Evolutionary conservation across 2,888 invertebrate species (phyloP), one percentile per base, ranked within the genome.

Genomic region (Chalcosyrphus nemorum): DNA sequence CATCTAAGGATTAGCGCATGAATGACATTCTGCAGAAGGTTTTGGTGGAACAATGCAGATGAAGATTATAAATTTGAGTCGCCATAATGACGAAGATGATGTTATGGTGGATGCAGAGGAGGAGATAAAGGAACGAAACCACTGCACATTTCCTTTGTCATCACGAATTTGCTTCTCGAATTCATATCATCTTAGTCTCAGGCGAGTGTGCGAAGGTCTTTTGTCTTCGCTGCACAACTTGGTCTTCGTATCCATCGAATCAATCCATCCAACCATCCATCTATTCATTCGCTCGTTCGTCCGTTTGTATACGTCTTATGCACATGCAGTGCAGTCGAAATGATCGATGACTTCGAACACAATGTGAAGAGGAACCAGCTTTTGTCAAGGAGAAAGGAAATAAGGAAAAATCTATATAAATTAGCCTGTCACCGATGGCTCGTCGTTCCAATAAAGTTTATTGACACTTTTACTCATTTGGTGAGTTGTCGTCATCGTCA

Each of bases 361-460:
- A 29, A 54, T 56, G 35, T 21, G 27, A 21, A 27, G 45, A 38
- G 27, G 9, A 6, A 24, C 2, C 41, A 38, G 45, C 61, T 76
- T 76, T 68, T 61, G 50, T 59, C 7, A 27, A 19, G 43, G 45
- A 61, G 59, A 70, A 63, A 59, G 66, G 66, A 57, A 41, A 15
- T 5, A 43, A 38, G 4, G n/a, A 24, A 63, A 19, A 29, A 54
- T 47, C 50, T 59, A 76, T 76, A 81, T 81, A 81, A 81, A 81
- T 76, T 81, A 81, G 59, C 81, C 66, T 77, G 81, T 77, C 81
- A 71, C 45, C 52, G 65, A 71, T 71, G 66, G 65, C 21, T 65
- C 38, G 71, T 76, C 11, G 71, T 59, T 52, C 66, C 66, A 52
- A 81, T 77, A 72, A 82, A 77, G 77, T 72, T 80, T 77, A 77